These are phyloP conservation scores for Gymnodraco acuticeps DNA, from an alignment of 2,797 vertebrate species.

Conservation along the genomic window DNA sequence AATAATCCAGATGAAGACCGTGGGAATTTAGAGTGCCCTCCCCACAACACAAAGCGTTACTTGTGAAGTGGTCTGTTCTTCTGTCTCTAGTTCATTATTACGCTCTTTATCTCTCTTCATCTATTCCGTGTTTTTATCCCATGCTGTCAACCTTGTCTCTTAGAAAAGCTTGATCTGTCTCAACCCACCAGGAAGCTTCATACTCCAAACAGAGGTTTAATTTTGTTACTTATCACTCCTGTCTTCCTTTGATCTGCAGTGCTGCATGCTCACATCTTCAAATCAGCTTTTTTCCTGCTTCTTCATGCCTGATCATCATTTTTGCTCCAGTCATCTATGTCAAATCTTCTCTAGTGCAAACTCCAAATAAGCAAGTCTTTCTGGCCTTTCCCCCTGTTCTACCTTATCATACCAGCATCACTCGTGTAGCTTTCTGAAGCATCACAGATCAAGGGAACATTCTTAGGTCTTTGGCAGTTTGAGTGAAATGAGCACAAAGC, in stretches of 20 bases:
- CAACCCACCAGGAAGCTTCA: constrained; percentile 7
- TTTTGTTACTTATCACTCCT: constrained; percentile 22
- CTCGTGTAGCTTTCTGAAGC: constrained; percentile 3
- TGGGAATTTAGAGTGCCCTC: neutral
- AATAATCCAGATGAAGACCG: constrained; percentile 53
- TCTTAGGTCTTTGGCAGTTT: neutral
- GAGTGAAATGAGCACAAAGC: neutral
- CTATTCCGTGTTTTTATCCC: no score
- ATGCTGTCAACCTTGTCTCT: no score
- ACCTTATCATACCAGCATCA: constrained; percentile 18
- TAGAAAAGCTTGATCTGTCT: constrained; percentile 15
- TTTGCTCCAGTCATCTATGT: constrained; percentile 19
- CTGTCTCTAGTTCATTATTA: no score
- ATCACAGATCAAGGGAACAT: constrained; percentile 10
- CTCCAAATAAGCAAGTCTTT: constrained; percentile 3
- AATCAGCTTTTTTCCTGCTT: constrained; percentile 10
- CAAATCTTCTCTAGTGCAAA: constrained; percentile 11
- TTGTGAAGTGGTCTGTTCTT: no score
- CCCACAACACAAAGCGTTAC: no score
- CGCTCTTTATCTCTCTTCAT: no score
- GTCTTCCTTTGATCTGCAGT: constrained; percentile 37
- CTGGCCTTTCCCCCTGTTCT: neutral
- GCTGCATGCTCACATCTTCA: constrained; percentile 16
- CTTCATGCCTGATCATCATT: constrained; percentile 34
- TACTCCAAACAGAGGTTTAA: constrained; percentile 11